Base-by-base conservation (phyloP, 2,797 vertebrate species). In the Macropus fuliginosus region DNA sequence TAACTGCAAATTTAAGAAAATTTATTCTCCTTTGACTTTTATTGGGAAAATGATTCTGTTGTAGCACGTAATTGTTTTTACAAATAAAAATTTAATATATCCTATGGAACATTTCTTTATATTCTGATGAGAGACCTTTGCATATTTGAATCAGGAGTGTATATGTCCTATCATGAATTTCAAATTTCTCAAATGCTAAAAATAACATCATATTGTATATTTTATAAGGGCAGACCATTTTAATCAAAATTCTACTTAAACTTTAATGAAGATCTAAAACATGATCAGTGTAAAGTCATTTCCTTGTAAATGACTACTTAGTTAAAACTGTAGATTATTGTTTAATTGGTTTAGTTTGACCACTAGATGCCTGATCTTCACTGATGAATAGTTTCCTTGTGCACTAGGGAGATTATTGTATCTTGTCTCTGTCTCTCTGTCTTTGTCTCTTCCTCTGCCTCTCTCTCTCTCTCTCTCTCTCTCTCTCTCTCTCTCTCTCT, bases 41-140 rank as follows among this genome's bases (percentile, higher is more conserved):
- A 93, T 59, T 59, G 50, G 29, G 34, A 81, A 93, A 92, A 94
- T 14, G 93, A 91, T 52, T 93, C 91, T 91, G 21, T n/a, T 90
- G n/a, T 29, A 94, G 46, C 94, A 96, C 91, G 21, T 10, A 1
- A 29, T 91, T 95, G 95, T 95, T 46, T 74, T 97, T 96, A 89
- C 3, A 95, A 91, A 6, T 93, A 24, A 10, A 96, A 91, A 91
- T 91, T 93, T 95, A 50, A 66, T 93, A 28, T 91, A 81, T 95
- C 46, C 6, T 54, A 87, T 91, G 46, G 29, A 3, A 4, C 87
- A 52, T 94, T 54, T 89, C 40, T 91, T 9, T 95, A 54, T 92
- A 31, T 55, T 95, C 52, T 91, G 52, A 55, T 91, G 93, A 66
- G 55, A 62, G 34, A 89, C 34, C 54, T 40, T 87, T 93, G 93